These are phyloP conservation scores for Oligia strigilis DNA, from an alignment of 2,888 invertebrate genomes.

Conservation along the genomic window DNA sequence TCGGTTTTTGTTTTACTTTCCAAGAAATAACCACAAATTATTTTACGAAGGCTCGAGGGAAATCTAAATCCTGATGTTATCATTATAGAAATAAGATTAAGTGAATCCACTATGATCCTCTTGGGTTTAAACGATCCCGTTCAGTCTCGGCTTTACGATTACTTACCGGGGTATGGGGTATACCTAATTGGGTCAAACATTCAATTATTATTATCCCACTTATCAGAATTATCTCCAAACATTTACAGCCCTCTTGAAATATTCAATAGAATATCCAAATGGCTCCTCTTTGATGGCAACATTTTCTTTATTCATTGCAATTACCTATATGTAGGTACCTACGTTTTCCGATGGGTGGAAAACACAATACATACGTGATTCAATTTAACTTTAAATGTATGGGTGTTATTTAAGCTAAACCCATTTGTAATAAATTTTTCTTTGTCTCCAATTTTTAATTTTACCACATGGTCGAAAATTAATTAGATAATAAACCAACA, in stretches of 20 bases:
- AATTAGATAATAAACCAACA: background rate
- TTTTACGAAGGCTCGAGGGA: slow-evolving; percentile 23
- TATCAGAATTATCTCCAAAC: background rate
- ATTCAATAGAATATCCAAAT: background rate
- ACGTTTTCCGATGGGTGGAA: background rate
- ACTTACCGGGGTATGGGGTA: background rate
- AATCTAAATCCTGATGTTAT: slow-evolving; percentile 19
- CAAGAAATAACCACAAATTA: background rate
- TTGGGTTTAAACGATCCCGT: background rate
- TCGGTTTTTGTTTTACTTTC: background rate
- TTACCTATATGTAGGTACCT: too few species aligned
- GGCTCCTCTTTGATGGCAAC: background rate
- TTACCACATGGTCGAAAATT: background rate
- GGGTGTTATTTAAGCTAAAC: background rate
- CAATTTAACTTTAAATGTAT: background rate
- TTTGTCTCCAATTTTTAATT: background rate
- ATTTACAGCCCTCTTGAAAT: background rate
- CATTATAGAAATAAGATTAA: slow-evolving; percentile 5
- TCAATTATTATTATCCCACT: background rate
- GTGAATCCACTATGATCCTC: slow-evolving; percentile 18
- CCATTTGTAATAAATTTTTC: background rate
- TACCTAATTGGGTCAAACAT: slow-evolving; percentile 5
- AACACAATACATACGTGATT: background rate
- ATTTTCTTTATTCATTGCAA: background rate
- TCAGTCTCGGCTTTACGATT: background rate